Percentiles rank a stretch among this genome's conserved stretches.
phyloP scores from a whole-genome alignment of 2,888 invertebrate genomes.

The Acanthosepion pharaonis region DNA sequence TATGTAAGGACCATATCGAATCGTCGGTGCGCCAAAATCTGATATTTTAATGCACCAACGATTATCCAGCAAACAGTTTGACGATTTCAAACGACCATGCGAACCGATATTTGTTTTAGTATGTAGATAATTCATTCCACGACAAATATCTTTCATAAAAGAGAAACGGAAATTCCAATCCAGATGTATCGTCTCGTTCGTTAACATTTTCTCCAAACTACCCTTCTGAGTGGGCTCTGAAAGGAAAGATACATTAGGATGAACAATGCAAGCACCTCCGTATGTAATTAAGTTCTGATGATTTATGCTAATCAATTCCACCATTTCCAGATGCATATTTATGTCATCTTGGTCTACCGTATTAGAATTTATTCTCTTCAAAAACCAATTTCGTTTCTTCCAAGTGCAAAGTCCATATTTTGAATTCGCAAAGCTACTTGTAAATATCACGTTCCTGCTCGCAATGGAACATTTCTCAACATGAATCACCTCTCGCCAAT shows the following conservation, averaged over 20 bases:
- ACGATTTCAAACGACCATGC: slow-evolving; percentile 65
- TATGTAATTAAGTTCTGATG: slow-evolving; percentile 58
- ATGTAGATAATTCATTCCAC: slow-evolving; percentile 67
- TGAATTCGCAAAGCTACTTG: slow-evolving; percentile 49
- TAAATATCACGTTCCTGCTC: slow-evolving; percentile 56
- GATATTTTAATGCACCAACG: slow-evolving; percentile 55
- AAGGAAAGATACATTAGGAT: slow-evolving; percentile 57
- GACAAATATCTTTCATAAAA: slow-evolving; percentile 61
- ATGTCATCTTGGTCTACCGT: slow-evolving; percentile 55
- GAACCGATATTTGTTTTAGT: slow-evolving; percentile 56
- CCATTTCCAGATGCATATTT: slow-evolving; percentile 55
- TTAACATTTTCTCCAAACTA: slow-evolving; percentile 65
- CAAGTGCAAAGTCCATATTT: slow-evolving; percentile 52
- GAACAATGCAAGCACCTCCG: slow-evolving; percentile 59
- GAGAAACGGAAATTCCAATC: slow-evolving; percentile 67
- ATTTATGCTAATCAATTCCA: slow-evolving; percentile 54
- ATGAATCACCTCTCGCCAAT: slow-evolving; percentile 57
- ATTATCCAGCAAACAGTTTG: slow-evolving; percentile 66
- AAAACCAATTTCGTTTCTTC: slow-evolving; percentile 58
- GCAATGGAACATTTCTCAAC: slow-evolving; percentile 54
- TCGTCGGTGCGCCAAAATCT: slow-evolving; percentile 34
- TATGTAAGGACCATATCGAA: slow-evolving; percentile 42
- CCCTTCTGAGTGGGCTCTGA: slow-evolving; percentile 60
- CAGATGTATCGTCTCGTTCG: slow-evolving; percentile 63
- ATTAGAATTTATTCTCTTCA: slow-evolving; percentile 57